These are phyloP conservation scores for Apis mellifera DNA, from an alignment of 1,140 invertebrate species.

Conservation along the genomic window DNA sequence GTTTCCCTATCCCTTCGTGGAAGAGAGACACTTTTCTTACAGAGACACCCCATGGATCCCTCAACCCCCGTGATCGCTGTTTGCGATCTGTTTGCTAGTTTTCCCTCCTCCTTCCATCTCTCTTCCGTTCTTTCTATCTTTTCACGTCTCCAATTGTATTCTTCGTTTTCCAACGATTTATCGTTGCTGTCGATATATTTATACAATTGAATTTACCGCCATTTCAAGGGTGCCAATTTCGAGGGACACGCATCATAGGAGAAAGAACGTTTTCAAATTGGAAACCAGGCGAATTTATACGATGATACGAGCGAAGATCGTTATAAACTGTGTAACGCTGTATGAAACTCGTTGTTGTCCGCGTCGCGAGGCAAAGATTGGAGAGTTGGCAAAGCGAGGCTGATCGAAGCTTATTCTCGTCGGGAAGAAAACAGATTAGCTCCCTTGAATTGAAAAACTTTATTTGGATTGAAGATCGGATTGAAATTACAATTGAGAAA, in stretches of 20 bases:
- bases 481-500: neutral
- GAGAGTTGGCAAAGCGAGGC: too few species aligned
- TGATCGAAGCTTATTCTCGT: too few species aligned
- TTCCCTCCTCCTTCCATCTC: too few species aligned
- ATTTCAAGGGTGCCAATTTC: conserved; percentile 46
- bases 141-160: too few species aligned
- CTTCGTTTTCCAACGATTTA: too few species aligned
- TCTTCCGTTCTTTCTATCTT: too few species aligned
- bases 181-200: neutral
- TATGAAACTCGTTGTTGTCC: too few species aligned
- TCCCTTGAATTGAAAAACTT: neutral
- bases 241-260: conserved; percentile 14
- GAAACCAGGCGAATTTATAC: conserved; percentile 1
- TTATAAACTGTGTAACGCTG: neutral
- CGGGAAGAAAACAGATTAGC: too few species aligned
- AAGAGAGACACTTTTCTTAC: conserved; percentile 38
- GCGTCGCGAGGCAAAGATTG: too few species aligned
- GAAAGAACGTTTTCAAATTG: neutral
- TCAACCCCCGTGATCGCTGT: neutral
- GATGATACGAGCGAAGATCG: conserved; percentile 16
- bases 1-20: conserved; percentile 56
- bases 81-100: neutral
- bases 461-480: neutral
- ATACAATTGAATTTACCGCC: conserved; percentile 55
- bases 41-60: conserved; percentile 24